phyloP scores from a whole-genome alignment of 1,140 invertebrate species.

The Copidosoma floridanum region DNA sequence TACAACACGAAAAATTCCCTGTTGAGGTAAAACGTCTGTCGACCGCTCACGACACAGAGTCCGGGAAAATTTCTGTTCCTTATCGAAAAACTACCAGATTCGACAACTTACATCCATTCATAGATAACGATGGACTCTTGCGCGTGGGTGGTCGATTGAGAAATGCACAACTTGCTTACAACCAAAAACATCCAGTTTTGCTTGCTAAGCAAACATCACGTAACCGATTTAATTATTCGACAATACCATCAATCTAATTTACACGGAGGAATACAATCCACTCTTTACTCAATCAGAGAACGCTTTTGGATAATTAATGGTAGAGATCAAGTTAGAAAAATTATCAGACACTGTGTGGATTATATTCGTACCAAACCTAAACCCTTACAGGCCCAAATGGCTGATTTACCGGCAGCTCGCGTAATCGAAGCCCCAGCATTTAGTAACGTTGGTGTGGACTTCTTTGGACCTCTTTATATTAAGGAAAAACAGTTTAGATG shows the following conservation, averaged over 20 bases:
- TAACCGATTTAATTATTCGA: constrained; percentile 23
- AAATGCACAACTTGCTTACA: constrained; percentile 34
- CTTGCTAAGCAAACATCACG: constrained; percentile 33
- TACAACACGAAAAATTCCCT: neutral
- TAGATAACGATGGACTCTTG: constrained; percentile 40
- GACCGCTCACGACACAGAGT: neutral
- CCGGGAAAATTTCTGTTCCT: neutral
- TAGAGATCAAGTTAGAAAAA: constrained; percentile 14
- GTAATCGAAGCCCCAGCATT: constrained; percentile 1
- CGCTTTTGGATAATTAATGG: constrained; percentile 32
- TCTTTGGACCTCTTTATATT: constrained; percentile 15
- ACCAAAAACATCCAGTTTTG: constrained; percentile 44
- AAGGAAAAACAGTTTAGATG: neutral
- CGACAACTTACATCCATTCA: constrained; percentile 37
- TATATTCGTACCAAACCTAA: constrained; percentile 10
- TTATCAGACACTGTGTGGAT: constrained; percentile 12
- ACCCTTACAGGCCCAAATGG: constrained; percentile 18
- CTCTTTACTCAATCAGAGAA: constrained; percentile 13
- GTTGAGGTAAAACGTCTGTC: neutral
- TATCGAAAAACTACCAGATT: neutral
- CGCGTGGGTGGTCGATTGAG: constrained; percentile 46
- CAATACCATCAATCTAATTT: constrained; percentile 22
- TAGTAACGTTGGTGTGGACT: constrained; percentile 6
- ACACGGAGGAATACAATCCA: constrained; percentile 39
- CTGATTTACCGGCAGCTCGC: constrained; percentile 4